Evolutionary conservation across 2,888 invertebrate species (phyloP).

Genomic region (Neelides folsomi): DNA sequence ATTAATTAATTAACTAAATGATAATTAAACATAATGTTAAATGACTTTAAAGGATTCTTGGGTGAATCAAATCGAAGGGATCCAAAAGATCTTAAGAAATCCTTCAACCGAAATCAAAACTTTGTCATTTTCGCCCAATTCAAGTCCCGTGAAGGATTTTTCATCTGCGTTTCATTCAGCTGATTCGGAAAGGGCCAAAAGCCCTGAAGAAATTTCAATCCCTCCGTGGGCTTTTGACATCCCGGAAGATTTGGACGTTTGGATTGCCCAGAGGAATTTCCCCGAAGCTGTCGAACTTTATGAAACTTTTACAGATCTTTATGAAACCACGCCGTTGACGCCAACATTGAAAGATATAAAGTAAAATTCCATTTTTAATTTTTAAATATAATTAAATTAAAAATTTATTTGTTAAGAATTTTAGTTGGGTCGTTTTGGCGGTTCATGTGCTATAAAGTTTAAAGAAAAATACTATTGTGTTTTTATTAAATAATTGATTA

Average conservation of each 20-base stretch:
- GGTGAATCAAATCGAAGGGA: slow-evolving; percentile 29
- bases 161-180: slow-evolving; percentile 38
- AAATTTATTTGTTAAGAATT: no score
- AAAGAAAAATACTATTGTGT: not conserved
- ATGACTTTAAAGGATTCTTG: slow-evolving; percentile 22
- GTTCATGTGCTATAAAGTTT: slow-evolving; percentile 33
- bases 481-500: no score
- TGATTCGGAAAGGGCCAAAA: slow-evolving; percentile 35
- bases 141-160: slow-evolving; percentile 40
- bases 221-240: slow-evolving; percentile 85
- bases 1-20: no score
- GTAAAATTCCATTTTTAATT: no score
- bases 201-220: slow-evolving; percentile 38
- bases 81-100: slow-evolving; percentile 31
- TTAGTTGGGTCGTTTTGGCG: no score
- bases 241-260: slow-evolving; percentile 85
- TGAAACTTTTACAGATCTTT: slow-evolving; percentile 29
- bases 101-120: slow-evolving; percentile 13
- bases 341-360: slow-evolving; percentile 43
- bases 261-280: slow-evolving; percentile 88
- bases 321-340: slow-evolving; percentile 34
- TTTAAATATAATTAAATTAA: no score
- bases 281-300: slow-evolving; percentile 64
- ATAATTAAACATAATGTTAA: not conserved
- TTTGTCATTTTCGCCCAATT: slow-evolving; percentile 1